phyloP scores from a whole-genome alignment of 1,140 invertebrate genomes.

The Pygmarrhopalites habei region DNA sequence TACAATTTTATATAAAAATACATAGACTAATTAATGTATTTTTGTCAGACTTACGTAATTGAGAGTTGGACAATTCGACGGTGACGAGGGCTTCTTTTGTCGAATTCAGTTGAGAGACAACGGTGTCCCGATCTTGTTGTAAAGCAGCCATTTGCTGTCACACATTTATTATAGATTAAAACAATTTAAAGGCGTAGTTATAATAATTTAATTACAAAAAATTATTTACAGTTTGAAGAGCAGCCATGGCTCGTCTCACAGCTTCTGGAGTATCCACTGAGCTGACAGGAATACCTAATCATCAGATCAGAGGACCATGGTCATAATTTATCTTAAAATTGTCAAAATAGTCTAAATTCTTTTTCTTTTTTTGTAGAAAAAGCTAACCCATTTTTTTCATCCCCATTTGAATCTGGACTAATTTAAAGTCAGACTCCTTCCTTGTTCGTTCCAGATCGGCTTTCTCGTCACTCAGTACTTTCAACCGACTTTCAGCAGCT shows the following conservation, averaged over 20 bases:
- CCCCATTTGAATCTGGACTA: slow-evolving; percentile 63
- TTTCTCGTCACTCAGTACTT: slow-evolving; percentile 67
- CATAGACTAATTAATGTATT: too few relatives aligned
- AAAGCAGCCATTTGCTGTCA: slow-evolving; percentile 38
- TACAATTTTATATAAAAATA: too few relatives aligned
- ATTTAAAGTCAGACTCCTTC: slow-evolving; percentile 48
- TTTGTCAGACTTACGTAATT: slow-evolving; percentile 26
- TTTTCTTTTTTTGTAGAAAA: too few relatives aligned
- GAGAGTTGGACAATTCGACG: slow-evolving; percentile 26
- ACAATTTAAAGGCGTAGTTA: too few relatives aligned
- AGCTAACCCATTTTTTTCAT: slow-evolving; percentile 45
- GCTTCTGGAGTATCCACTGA: slow-evolving; percentile 36
- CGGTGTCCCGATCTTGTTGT: slow-evolving; percentile 36
- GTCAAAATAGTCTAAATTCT: too few relatives aligned
- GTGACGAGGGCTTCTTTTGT: slow-evolving; percentile 27
- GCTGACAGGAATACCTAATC: slow-evolving; percentile 24
- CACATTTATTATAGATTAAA: too few relatives aligned
- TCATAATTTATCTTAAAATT: too few relatives aligned
- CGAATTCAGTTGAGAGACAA: slow-evolving; percentile 26
- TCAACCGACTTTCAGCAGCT: slow-evolving; percentile 70
- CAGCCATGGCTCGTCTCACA: slow-evolving; percentile 35
- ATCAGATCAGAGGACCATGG: too few relatives aligned
- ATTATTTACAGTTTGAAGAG: slow-evolving; percentile 38
- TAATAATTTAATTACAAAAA: too few relatives aligned
- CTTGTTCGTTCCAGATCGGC: slow-evolving; percentile 49